A percentile compares a stretch with the other conserved stretches of the same genome.
Conservation (phyloP, 2,888 invertebrate genomes). For the Spodoptera littoralis region DNA sequence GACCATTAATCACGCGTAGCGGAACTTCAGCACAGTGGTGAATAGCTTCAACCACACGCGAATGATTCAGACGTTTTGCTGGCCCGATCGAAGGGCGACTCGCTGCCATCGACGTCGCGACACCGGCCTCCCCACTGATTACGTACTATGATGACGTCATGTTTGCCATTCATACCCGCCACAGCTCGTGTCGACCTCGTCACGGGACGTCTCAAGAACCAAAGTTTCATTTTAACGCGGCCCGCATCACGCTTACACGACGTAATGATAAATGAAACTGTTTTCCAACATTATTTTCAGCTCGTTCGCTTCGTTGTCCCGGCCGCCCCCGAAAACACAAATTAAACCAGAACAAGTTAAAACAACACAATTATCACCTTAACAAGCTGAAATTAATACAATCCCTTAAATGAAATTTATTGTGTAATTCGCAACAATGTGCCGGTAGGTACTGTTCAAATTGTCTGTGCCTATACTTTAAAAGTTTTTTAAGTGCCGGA, state of each 20-base stretch:
- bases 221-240: constrained; percentile 17
- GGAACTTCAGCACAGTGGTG: constrained; percentile 80
- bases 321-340: constrained; percentile 17
- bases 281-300: constrained; percentile 4
- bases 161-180: constrained; percentile 38
- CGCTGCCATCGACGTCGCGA: constrained; percentile 38
- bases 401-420: constrained; percentile 64
- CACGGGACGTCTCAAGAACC: constrained; percentile 6
- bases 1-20: constrained; percentile 86
- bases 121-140: constrained; percentile 41
- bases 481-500: constrained; percentile 87
- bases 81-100: constrained; percentile 72
- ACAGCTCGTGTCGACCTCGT: background rate
- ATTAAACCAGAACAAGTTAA: constrained; percentile 42
- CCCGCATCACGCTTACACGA: constrained; percentile 11
- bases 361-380: constrained; percentile 53
- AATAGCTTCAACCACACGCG: constrained; percentile 85
- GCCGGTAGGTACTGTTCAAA: constrained; percentile 73
- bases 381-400: constrained; percentile 62
- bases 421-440: constrained; percentile 74
- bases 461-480: constrained; percentile 84
- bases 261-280: constrained; percentile 29
- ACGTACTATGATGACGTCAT: constrained; percentile 50
- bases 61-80: constrained; percentile 83
- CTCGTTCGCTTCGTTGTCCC: background rate